These are phyloP conservation scores for Tholera decimalis DNA, from an alignment of 2,888 invertebrate species.

Conservation along the genomic window DNA sequence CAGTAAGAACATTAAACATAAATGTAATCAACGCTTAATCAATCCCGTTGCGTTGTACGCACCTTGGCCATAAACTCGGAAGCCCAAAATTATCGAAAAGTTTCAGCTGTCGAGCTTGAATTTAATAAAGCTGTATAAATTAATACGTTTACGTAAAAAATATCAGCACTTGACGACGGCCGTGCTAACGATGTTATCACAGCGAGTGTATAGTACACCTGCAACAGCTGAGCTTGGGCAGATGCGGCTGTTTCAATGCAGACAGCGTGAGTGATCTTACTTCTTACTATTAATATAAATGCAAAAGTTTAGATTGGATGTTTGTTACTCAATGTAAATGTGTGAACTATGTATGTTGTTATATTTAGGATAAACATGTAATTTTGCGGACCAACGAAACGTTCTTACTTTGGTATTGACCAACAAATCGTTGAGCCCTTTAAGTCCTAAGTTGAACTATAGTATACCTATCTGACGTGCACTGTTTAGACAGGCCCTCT, in stretches of 20 bases:
- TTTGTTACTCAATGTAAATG: no score
- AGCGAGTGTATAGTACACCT: conserved; percentile 24
- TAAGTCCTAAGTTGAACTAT: no score
- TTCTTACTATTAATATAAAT: no score
- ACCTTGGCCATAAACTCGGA: conserved; percentile 1
- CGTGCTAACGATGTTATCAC: conserved; percentile 50
- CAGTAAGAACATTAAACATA: no score
- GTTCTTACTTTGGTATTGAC: no score
- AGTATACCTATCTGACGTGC: no score
- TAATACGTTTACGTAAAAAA: conserved; percentile 39
- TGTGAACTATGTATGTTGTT: no score
- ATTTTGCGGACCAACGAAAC: no score
- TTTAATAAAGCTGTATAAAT: conserved; percentile 48
- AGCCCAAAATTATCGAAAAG: conserved; percentile 12
- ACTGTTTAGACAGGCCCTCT: no score
- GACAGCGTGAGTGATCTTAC: conserved; percentile 25
- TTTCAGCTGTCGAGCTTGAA: conserved; percentile 27
- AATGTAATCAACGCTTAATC: not conserved
- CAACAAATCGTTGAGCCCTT: no score
- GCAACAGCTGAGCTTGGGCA: conserved; percentile 47
- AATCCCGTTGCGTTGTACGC: not conserved
- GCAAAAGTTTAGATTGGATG: no score
- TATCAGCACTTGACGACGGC: conserved; percentile 34
- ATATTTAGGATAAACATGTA: no score
- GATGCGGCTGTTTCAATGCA: conserved; percentile 33